Conservation (phyloP, 2,113 vertebrate genomes). For the Brachionichthys hirsutus region DNA sequence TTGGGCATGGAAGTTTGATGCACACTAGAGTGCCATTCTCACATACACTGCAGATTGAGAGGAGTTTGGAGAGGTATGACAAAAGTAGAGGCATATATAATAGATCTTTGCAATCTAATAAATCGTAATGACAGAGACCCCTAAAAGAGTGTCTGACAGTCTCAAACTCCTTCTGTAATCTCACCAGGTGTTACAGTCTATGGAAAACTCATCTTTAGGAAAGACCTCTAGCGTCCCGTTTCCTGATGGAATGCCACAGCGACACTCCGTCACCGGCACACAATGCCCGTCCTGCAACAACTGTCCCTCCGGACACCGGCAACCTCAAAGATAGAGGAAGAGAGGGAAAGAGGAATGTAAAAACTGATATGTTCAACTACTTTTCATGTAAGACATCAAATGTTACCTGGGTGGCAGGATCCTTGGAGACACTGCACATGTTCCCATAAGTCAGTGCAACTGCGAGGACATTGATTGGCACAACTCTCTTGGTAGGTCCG, state of each 20-base stretch:
- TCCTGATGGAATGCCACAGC: constrained; percentile 79
- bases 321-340: constrained; percentile 70
- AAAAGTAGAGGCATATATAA: too few species aligned
- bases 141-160: too few species aligned
- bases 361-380: neutral
- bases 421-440: constrained; percentile 88
- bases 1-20: constrained; percentile 67
- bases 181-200: constrained; percentile 86
- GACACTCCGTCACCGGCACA: constrained; percentile 77
- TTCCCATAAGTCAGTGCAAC: constrained; percentile 86
- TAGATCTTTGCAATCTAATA: too few species aligned
- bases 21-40: constrained; percentile 81
- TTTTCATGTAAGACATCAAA: neutral
- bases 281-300: constrained; percentile 82
- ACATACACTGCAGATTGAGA: constrained; percentile 76
- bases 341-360: neutral
- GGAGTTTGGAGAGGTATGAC: too few species aligned
- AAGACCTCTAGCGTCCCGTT: constrained; percentile 76
- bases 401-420: constrained; percentile 80
- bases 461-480: constrained; percentile 86
- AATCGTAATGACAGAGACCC: too few species aligned
- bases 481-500: constrained; percentile 70
- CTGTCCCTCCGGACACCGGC: constrained; percentile 82
- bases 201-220: constrained; percentile 58
- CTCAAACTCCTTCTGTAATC: constrained; percentile 3